Conservation (phyloP, 2,113 vertebrate species). For the Paraplagusia blochii region DNA sequence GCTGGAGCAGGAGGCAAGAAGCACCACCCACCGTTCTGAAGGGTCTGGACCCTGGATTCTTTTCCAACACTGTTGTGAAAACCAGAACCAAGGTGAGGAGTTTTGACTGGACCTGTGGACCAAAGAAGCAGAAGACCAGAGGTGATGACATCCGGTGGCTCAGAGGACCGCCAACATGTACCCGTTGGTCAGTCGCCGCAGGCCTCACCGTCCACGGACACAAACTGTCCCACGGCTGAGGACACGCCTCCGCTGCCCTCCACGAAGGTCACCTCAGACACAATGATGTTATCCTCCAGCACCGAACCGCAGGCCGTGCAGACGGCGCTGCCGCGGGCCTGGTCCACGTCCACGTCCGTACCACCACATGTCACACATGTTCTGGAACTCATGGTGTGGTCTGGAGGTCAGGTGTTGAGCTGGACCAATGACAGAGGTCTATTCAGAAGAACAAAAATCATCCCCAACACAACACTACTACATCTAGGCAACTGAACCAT, state of each 20-base stretch:
- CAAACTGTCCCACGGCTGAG: slow-evolving; percentile 93
- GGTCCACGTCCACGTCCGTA: slow-evolving; percentile 88
- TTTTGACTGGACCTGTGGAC: slow-evolving; percentile 84
- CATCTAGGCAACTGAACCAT: too few relatives aligned
- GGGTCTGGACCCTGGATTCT: slow-evolving; percentile 91
- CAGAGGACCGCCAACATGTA: too few relatives aligned
- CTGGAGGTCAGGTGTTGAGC: background rate
- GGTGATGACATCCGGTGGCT: background rate
- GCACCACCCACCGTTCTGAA: slow-evolving; percentile 88
- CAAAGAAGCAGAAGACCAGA: background rate
- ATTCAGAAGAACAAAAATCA: too few relatives aligned
- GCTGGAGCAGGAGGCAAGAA: slow-evolving; percentile 74
- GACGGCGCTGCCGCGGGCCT: slow-evolving; percentile 90
- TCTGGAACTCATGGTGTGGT: slow-evolving; percentile 79
- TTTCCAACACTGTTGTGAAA: slow-evolving; percentile 93
- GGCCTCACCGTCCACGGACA: slow-evolving; percentile 87
- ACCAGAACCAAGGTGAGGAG: slow-evolving; percentile 84
- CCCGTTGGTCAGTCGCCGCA: too few relatives aligned
- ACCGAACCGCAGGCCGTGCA: slow-evolving; percentile 92
- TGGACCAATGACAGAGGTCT: too few relatives aligned
- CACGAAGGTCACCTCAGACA: slow-evolving; percentile 95
- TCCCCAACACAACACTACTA: too few relatives aligned
- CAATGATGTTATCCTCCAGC: slow-evolving; percentile 97
- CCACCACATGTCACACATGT: slow-evolving; percentile 86
- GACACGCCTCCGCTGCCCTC: slow-evolving; percentile 91